phyloP scores from a whole-genome alignment of 2,888 invertebrate species.

The Dilophus febrilis region DNA sequence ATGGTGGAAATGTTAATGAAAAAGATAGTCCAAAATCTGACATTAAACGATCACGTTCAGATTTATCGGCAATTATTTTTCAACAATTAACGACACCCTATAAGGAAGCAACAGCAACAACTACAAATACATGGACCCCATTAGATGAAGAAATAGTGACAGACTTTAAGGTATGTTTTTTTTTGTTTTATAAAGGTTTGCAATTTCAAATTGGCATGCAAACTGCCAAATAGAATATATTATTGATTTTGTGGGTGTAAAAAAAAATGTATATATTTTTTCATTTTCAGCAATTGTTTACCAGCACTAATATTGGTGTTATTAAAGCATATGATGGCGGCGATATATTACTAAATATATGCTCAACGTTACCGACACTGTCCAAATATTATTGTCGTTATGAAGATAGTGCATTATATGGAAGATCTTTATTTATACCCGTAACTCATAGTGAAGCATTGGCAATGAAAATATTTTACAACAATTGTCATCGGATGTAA shows the following conservation, averaged over 20 bases:
- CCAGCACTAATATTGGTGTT: conserved; percentile 57
- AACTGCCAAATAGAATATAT: background rate
- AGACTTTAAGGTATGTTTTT: conserved; percentile 27
- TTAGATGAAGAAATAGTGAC: conserved; percentile 28
- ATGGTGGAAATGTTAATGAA: conserved; percentile 29
- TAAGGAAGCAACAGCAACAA: conserved; percentile 33
- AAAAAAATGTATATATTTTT: conserved; percentile 4
- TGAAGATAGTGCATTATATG: conserved; percentile 33
- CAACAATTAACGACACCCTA: conserved; percentile 56
- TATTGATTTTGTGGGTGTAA: background rate
- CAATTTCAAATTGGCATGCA: background rate
- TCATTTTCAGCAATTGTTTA: conserved; percentile 49
- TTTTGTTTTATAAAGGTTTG: background rate
- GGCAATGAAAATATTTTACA: conserved; percentile 51
- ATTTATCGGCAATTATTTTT: conserved; percentile 52
- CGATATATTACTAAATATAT: conserved; percentile 63
- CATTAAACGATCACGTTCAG: conserved; percentile 40
- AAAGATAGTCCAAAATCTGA: conserved; percentile 41
- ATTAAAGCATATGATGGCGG: conserved; percentile 71
- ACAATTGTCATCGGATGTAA: conserved; percentile 67
- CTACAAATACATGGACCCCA: conserved; percentile 30
- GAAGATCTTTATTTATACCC: conserved; percentile 48
- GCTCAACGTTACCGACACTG: conserved; percentile 52
- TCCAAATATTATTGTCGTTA: conserved; percentile 37
- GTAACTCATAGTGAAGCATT: conserved; percentile 55